Conservation (phyloP, 2,113 vertebrate species). For the Pterocles gutturalis region DNA sequence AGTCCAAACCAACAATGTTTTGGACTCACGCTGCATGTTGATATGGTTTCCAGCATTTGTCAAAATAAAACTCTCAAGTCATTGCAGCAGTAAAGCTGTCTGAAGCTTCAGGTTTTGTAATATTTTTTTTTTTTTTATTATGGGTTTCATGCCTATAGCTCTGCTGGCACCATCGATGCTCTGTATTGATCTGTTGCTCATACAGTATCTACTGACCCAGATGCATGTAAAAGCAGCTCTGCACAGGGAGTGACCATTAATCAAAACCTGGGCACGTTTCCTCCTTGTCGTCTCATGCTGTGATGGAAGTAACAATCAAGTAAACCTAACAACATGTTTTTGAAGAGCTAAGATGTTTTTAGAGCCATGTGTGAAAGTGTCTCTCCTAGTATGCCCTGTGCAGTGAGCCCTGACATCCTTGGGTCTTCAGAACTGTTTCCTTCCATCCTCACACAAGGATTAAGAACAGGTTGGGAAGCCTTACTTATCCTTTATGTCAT, state of each 20-base stretch:
- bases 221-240: neutral
- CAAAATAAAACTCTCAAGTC: neutral
- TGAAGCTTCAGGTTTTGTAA: neutral
- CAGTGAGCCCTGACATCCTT: too few relatives aligned
- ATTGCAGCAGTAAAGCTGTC: neutral
- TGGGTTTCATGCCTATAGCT: neutral
- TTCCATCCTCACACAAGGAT: neutral
- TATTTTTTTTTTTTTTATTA: neutral
- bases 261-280: neutral
- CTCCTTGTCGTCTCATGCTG: neutral
- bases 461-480: neutral
- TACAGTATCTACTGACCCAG: neutral
- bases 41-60: neutral
- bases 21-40: neutral
- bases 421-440: neutral
- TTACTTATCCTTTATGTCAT: neutral
- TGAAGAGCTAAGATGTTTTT: neutral
- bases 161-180: neutral
- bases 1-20: neutral
- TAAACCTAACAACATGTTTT: neutral
- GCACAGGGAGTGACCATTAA: neutral
- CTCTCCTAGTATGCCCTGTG: neutral
- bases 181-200: neutral
- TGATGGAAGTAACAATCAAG: neutral
- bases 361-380: accelerated